A percentile compares a stretch with the other conserved stretches of the same genome.
phyloP scores from a whole-genome alignment of 2,888 invertebrate species.

The Autographa gamma region DNA sequence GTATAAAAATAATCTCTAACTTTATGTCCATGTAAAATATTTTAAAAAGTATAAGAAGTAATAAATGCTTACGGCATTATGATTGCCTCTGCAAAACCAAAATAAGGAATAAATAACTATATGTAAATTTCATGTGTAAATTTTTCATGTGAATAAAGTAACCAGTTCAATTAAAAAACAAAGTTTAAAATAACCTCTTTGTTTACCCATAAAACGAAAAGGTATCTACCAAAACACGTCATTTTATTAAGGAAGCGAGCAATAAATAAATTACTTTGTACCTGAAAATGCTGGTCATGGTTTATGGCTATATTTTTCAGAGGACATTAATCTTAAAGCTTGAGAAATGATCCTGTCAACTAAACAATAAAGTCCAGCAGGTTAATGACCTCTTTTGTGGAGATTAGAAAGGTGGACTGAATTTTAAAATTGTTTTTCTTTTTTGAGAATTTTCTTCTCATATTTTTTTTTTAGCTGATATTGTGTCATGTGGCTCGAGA shows the following conservation, averaged over 20 bases:
- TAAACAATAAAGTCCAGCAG: not conserved
- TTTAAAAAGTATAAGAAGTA: no score
- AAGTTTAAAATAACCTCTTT: not conserved
- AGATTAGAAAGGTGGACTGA: not conserved
- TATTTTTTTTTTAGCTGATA: no score
- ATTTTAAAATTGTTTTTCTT: not conserved
- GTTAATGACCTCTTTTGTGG: not conserved
- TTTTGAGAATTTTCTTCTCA: not conserved
- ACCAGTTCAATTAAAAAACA: not conserved
- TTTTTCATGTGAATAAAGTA: no score
- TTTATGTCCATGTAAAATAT: no score
- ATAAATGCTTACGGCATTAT: no score
- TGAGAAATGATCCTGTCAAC: conserved; percentile 2
- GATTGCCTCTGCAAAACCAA: no score
- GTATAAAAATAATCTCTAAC: no score
- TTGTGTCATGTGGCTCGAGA: no score
- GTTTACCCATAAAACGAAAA: not conserved
- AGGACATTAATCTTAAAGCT: conserved; percentile 1
- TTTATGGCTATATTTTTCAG: not conserved
- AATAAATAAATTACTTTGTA: not conserved
- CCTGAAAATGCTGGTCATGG: not conserved
- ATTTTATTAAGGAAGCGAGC: not conserved
- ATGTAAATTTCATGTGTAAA: no score
- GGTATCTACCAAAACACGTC: not conserved
- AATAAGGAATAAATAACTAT: no score